Evolutionary conservation across 2,797 vertebrate genomes (phyloP).

Genomic region (Lateolabrax maculatus): DNA sequence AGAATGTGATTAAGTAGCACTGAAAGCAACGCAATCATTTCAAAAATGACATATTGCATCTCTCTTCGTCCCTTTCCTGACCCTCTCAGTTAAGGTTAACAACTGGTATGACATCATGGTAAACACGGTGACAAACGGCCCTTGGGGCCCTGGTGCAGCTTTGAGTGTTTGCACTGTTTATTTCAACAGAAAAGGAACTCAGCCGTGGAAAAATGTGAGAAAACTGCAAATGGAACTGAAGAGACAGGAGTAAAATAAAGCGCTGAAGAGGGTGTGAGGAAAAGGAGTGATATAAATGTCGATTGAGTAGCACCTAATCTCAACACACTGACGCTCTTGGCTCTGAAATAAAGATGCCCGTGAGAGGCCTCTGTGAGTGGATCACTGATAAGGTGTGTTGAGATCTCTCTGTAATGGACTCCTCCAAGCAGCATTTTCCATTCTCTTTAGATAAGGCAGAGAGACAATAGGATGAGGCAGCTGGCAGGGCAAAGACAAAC

Average conservation of each 20-base stretch:
- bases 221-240: conserved; percentile 10
- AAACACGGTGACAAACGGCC: conserved; percentile 58
- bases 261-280: background rate
- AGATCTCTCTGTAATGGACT: conserved; percentile 37
- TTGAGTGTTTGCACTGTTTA: conserved; percentile 45
- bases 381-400: conserved; percentile 56
- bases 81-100: conserved; percentile 48
- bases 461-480: conserved; percentile 31
- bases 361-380: conserved; percentile 25
- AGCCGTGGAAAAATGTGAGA: conserved; percentile 23
- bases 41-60: conserved; percentile 17
- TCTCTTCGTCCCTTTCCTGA: conserved; percentile 25
- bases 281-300: background rate
- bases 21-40: conserved; percentile 13
- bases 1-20: background rate
- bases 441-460: conserved; percentile 60
- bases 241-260: conserved; percentile 3
- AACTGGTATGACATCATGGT: conserved; percentile 67
- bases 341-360: conserved; percentile 35
- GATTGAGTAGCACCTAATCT: conserved; percentile 34
- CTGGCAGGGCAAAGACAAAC: conserved; percentile 29
- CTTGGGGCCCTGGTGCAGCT: conserved; percentile 32
- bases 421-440: conserved; percentile 51
- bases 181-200: conserved; percentile 46
- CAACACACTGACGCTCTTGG: conserved; percentile 36